A percentile compares a stretch with the other conserved stretches of the same genome.
These are phyloP conservation scores for Eulithis testata DNA, from an alignment of 2,888 invertebrate genomes.

Conservation along the genomic window DNA sequence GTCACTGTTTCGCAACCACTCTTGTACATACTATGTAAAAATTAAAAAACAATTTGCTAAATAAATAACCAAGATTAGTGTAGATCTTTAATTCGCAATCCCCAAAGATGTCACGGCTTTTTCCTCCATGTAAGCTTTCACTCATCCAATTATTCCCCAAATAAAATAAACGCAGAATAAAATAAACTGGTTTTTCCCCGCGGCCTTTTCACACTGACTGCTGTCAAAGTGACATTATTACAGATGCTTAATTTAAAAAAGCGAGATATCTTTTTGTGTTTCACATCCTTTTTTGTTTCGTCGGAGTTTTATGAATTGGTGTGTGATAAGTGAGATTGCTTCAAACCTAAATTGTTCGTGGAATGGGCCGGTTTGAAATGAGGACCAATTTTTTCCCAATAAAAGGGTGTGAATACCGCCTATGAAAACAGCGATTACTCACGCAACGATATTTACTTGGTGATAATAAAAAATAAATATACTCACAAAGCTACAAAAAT, in stretches of 20 bases:
- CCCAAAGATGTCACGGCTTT: too few species aligned
- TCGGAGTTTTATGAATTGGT: constrained; percentile 1
- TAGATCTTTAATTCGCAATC: too few species aligned
- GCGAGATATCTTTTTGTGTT: background rate
- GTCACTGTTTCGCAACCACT: too few species aligned
- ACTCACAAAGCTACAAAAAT: too few species aligned
- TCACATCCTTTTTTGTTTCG: constrained; percentile 2
- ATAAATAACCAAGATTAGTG: too few species aligned
- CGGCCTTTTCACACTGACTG: constrained; percentile 12
- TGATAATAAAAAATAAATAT: too few species aligned
- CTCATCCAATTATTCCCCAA: background rate
- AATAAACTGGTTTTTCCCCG: constrained; percentile 6
- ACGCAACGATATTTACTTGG: background rate
- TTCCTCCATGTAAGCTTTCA: background rate
- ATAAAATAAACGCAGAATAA: background rate
- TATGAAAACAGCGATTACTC: background rate
- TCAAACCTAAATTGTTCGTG: background rate
- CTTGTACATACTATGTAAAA: too few species aligned
- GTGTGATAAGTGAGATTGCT: constrained; percentile 3
- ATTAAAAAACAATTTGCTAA: too few species aligned
- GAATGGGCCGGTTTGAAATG: background rate
- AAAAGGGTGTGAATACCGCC: background rate
- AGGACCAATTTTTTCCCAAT: background rate
- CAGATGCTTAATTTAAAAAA: constrained; percentile 12
- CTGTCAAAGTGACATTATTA: constrained; percentile 19